Evolutionary conservation across 2,113 vertebrate species (phyloP), one percentile per base, ranked within the genome.

Genomic region (Gorsachius goisagi): DNA sequence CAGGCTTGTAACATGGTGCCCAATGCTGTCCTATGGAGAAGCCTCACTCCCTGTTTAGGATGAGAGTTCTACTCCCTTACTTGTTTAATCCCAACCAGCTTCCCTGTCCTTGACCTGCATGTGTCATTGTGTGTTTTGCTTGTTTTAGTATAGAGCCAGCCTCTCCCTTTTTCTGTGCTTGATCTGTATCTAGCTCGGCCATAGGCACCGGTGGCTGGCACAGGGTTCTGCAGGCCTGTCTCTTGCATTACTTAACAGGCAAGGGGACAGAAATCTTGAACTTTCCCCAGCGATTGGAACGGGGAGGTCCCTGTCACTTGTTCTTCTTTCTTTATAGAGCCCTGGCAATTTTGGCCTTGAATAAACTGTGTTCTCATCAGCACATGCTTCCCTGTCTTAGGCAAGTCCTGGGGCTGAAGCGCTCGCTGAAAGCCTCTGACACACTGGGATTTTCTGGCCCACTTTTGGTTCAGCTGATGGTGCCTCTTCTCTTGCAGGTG

Each of bases 401-500:
- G 27, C 9, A 74, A 81, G 64, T 55, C 44, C 26, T 71, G n/a
- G 4, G 22, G n/a, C 32, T 62, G 68, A 90, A 55, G 60, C 32
- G 12, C 59, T 53, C 16, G 18, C 37, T 14, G 16, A 72, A 88
- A 85, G 32, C 79, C 67, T 45, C 1, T 74, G 45, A 37, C 28
- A 21, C 12, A 9, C 26, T 52, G 50, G 5, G 62, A 49, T 91
- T 74, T 90, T 72, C 68, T 60, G 16, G 9, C 21, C 30, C 5
- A 1, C 24, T 78, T 83, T 49, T 49, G 15, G 9, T 41, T 71
- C 21, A 75, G 37, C 66, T 85, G 32, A 59, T 49, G 14, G 30
- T 71, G 14, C 47, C 14, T 91, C 63, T 85, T 89, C 60, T 71
- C 32, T 94, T 78, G 59, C 96, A 99, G 99, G 99, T 94, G 99